Base-by-base conservation (phyloP, 2,888 invertebrate species). In the Trichogramma evanescens region DNA sequence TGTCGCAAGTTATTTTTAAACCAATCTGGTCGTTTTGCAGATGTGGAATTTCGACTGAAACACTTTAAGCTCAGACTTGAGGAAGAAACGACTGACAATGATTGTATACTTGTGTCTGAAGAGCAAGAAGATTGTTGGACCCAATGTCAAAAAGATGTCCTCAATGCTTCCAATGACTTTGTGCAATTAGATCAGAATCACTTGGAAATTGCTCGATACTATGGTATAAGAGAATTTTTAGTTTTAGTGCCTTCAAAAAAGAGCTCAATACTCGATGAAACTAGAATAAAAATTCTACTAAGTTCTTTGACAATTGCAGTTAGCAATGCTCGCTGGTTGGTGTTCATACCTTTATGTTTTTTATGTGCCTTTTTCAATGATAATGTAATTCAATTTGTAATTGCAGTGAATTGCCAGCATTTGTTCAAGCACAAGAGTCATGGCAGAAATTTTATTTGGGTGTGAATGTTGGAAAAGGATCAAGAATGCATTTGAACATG, bases 401-500 rank as follows among this genome's bases (percentile, higher is more conserved):
- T 76, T 78, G 42, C 71, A 86, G 86, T 73, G 84, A 87, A 63
- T 82, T 93, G 64, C 95, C 97, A 38, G 82, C 93, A 38, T 94
- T 97, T 79, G 84, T 95, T 39, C 94, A 95, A 80, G 85, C 93
- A 39, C 83, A 89, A 69, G 89, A 91, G 73, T 84, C 84, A 66
- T 89, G 89, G 86, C 89, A 93, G 72, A 85, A 88, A 56, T 86
- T 87, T 71, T 93, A 86, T 74, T 76, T 88, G 55, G 97, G 97
- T 6, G 84, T 92, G 6, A 89, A 88, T 70, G 86, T 93, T 73
- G 86, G 87, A 38, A 86, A 85, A 69, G 89, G 89, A 52, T 82
- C 87, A 50, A 84, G 89, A 67, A 87, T 89, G n/a, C 88, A 88
- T 73, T 95, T 92, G 78, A 92, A 96, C 73, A 91, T 94, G 82